Percentiles rank a stretch among this genome's conserved stretches.
Conservation (phyloP, 2,113 vertebrate species). For the Centropus unirufus region DNA sequence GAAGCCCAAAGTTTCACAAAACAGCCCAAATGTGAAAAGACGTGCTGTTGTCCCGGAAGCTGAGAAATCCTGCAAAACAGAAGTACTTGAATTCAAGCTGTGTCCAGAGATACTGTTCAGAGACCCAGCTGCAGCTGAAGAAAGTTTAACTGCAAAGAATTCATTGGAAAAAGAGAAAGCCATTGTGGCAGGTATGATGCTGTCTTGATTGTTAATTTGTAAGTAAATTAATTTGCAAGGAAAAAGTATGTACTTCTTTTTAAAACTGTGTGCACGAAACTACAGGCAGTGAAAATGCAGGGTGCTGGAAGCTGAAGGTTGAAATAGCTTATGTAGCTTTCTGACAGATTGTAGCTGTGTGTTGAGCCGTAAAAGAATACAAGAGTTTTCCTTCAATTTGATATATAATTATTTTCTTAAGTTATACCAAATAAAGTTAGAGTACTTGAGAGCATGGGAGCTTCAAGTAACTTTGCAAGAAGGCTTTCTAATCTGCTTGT, state of each 20-base stretch:
- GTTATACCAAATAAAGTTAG: neutral
- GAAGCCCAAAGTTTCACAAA: neutral
- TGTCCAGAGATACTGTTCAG: conserved; percentile 75
- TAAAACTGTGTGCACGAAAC: neutral
- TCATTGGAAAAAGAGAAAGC: conserved; percentile 34
- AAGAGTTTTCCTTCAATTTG: neutral
- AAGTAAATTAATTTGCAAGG: neutral
- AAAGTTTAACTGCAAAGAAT: neutral
- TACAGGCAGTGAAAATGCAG: neutral
- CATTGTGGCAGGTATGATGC: conserved; percentile 66
- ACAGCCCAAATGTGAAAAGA: neutral
- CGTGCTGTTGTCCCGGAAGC: neutral
- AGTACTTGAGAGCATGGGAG: neutral
- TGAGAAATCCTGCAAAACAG: neutral
- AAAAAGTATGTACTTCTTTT: neutral
- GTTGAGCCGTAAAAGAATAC: neutral
- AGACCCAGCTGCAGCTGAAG: conserved; percentile 11
- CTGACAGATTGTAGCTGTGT: neutral
- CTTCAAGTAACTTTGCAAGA: neutral
- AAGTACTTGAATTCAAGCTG: conserved; percentile 78
- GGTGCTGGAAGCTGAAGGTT: neutral
- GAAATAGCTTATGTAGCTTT: neutral
- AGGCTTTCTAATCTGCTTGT: neutral
- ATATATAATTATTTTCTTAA: neutral
- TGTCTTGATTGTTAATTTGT: neutral